Conservation (phyloP, 1,140 invertebrate genomes). For the Octopus bimaculoides region DNA sequence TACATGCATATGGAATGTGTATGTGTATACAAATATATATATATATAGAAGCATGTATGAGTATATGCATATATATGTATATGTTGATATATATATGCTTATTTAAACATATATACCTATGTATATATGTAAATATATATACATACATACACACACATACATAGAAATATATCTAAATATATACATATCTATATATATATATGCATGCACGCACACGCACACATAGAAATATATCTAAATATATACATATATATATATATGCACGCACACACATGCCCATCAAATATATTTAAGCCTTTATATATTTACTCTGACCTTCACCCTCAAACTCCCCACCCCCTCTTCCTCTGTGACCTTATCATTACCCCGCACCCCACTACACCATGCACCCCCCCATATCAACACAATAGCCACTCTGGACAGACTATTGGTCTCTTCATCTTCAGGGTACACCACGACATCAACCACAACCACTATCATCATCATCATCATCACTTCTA, state of each 20-base stretch:
- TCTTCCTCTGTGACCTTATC: no score
- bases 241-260: slow-evolving; percentile 2
- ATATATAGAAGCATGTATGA: background rate
- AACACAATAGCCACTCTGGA: no score
- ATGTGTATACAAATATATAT: background rate
- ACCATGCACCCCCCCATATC: no score
- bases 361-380: no score
- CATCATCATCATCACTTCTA: background rate
- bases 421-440: no score
- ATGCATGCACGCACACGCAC: background rate
- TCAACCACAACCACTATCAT: background rate
- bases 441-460: background rate
- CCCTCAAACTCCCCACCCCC: no score
- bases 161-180: background rate
- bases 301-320: background rate
- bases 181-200: background rate
- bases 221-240: background rate
- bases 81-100: background rate
- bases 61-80: background rate
- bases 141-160: background rate
- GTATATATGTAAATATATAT: background rate
- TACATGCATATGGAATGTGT: background rate
- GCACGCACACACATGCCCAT: background rate
- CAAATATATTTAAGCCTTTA: background rate
- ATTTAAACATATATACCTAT: background rate